Conservation (phyloP, 2,113 vertebrate species). For the Opisthocomus hoazin region DNA sequence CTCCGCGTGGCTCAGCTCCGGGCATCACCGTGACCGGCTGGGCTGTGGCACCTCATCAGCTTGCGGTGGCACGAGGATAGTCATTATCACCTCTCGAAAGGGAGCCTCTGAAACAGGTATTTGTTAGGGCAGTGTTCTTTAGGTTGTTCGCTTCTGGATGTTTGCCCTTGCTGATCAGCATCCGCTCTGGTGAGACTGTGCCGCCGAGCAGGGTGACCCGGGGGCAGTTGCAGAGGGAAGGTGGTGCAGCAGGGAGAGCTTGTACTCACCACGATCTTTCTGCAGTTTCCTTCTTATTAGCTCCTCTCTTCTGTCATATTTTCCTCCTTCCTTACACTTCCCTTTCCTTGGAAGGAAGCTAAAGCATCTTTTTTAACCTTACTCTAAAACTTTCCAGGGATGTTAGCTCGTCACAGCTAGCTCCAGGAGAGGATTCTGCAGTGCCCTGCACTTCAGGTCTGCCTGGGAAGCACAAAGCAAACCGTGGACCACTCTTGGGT, state of each 20-base stretch:
- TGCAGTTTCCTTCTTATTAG: background rate
- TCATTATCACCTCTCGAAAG: fast-evolving
- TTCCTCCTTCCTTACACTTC: background rate
- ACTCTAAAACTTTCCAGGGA: background rate
- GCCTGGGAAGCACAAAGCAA: background rate
- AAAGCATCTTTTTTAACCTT: background rate
- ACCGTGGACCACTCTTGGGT: no score
- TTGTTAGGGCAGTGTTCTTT: fast-evolving
- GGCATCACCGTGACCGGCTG: fast-evolving
- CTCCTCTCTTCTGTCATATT: background rate
- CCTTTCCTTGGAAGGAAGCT: background rate
- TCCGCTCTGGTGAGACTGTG: fast-evolving
- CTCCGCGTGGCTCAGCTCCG: fast-evolving
- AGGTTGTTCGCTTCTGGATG: background rate
- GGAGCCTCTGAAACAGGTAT: fast-evolving
- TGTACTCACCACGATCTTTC: fast-evolving
- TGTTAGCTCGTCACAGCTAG: fast-evolving
- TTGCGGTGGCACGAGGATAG: fast-evolving
- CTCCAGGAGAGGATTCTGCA: no score
- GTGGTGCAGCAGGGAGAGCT: background rate
- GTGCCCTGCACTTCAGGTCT: background rate
- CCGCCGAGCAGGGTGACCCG: background rate
- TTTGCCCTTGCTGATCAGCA: background rate
- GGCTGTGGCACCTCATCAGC: fast-evolving
- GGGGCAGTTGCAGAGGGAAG: background rate